Percentiles rank a stretch among this genome's conserved stretches.
These are phyloP conservation scores for Bedellia somnulentella DNA, from an alignment of 2,888 invertebrate species.

Conservation along the genomic window DNA sequence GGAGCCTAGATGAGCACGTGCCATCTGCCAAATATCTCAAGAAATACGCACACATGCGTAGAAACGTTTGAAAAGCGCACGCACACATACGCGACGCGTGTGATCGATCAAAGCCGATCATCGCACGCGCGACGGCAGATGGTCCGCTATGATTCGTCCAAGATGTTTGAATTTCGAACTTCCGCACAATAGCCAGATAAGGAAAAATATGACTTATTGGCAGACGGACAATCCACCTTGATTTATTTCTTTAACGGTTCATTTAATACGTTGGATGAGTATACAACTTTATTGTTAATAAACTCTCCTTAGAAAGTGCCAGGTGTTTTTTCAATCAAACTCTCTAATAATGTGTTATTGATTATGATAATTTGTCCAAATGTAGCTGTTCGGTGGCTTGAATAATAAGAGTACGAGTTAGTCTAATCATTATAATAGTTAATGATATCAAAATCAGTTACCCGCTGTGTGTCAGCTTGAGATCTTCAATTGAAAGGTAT, in stretches of 20 bases:
- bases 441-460: too few relatives aligned
- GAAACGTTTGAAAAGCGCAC: not conserved
- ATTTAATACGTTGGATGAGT: slow-evolving; percentile 16
- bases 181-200: slow-evolving; percentile 49
- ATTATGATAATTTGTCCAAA: too few relatives aligned
- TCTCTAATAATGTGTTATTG: too few relatives aligned
- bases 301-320: too few relatives aligned
- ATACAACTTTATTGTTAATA: slow-evolving; percentile 16
- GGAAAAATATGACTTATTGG: slow-evolving; percentile 39
- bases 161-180: slow-evolving; percentile 39
- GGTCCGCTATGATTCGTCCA: slow-evolving; percentile 42
- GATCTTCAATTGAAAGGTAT: too few relatives aligned
- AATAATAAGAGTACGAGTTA: too few relatives aligned
- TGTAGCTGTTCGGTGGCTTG: too few relatives aligned
- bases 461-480: too few relatives aligned
- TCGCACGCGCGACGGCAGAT: slow-evolving; percentile 49
- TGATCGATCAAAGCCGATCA: slow-evolving; percentile 39
- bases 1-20: slow-evolving; percentile 46
- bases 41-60: slow-evolving; percentile 28
- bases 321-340: too few relatives aligned
- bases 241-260: slow-evolving; percentile 23
- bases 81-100: slow-evolving; percentile 7
- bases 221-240: slow-evolving; percentile 16
- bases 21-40: slow-evolving; percentile 58
- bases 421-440: too few relatives aligned